Conservation (phyloP, 2,797 vertebrate genomes). For the Pogoniulus pusillus region DNA sequence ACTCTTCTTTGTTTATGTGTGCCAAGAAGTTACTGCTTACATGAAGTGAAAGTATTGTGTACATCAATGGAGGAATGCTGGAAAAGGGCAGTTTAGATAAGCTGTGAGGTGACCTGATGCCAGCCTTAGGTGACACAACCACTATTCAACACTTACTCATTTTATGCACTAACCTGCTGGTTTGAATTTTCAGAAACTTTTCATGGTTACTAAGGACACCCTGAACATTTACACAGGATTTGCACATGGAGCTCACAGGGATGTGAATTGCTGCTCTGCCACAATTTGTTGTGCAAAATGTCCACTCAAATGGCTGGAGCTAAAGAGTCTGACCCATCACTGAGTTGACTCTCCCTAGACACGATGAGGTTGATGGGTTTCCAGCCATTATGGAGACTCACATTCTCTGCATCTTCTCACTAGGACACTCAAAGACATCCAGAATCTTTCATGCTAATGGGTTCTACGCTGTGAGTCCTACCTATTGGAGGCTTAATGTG, state of each 20-base stretch:
- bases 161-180: background rate
- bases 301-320: background rate
- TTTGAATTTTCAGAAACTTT: background rate
- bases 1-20: no score
- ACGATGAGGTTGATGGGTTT: background rate
- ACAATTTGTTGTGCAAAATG: background rate
- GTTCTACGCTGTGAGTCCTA: background rate
- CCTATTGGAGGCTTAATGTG: background rate
- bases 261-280: background rate
- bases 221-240: background rate
- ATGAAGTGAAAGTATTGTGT: background rate
- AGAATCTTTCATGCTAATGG: background rate
- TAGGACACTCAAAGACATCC: background rate
- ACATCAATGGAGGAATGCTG: background rate
- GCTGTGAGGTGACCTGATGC: background rate
- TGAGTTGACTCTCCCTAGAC: background rate
- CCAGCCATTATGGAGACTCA: background rate
- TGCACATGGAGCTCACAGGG: background rate
- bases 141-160: background rate
- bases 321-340: background rate
- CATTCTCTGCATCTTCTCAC: background rate
- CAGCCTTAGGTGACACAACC: background rate
- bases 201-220: background rate
- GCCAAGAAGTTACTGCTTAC: slow-evolving; percentile 8
- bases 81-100: background rate